Percentiles rank a stretch among this genome's conserved stretches.
Conservation (phyloP, 1,140 invertebrate genomes). For the Mercenaria mercenaria region DNA sequence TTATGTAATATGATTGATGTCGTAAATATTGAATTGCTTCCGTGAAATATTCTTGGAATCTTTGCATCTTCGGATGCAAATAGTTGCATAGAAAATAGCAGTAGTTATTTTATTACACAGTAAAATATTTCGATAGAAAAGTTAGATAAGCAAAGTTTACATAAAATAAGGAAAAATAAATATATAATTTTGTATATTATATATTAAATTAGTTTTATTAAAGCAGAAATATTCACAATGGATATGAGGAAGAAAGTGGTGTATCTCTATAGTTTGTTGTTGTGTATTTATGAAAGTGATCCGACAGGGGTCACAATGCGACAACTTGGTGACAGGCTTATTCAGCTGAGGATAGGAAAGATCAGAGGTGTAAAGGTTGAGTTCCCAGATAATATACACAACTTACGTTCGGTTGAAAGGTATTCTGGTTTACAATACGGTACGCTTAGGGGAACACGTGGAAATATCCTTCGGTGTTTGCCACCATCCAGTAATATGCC, state of each 20-base stretch:
- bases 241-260: neutral
- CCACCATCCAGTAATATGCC: slow-evolving; percentile 92
- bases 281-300: neutral
- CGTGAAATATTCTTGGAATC: neutral
- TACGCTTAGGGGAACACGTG: slow-evolving; percentile 91
- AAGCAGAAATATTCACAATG: neutral
- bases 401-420: slow-evolving; percentile 95
- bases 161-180: no score
- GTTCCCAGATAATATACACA: slow-evolving; percentile 90
- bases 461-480: slow-evolving; percentile 96
- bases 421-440: slow-evolving; percentile 98
- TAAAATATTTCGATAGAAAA: no score
- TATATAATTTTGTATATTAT: no score
- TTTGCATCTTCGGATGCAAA: no score
- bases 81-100: no score
- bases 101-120: no score
- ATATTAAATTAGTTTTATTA: no score
- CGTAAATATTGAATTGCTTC: neutral
- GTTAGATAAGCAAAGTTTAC: no score
- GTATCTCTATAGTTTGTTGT: neutral
- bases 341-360: slow-evolving; percentile 90
- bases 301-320: slow-evolving; percentile 9
- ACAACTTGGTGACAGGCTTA: slow-evolving; percentile 25
- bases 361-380: slow-evolving; percentile 95
- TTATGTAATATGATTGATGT: neutral